Evolutionary conservation across 2,113 vertebrate genomes (phyloP).

Genomic region (Bungarus multicinctus): DNA sequence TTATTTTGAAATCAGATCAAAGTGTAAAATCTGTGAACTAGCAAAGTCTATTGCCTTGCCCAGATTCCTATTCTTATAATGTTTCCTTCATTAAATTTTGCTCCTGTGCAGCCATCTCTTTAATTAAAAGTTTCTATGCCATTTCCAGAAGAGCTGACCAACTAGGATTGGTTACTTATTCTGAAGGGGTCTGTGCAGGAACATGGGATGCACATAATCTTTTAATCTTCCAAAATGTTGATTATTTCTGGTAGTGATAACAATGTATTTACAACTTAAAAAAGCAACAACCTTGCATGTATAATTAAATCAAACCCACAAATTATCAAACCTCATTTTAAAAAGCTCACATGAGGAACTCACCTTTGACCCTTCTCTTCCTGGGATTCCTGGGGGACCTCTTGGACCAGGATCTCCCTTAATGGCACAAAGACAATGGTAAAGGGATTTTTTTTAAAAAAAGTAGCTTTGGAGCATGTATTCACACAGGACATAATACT

Average conservation of each 20-base stretch:
- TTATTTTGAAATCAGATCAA: neutral
- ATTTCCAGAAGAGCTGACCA: neutral
- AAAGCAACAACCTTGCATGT: neutral
- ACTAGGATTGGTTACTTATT: neutral
- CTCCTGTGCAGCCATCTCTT: neutral
- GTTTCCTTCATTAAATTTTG: neutral
- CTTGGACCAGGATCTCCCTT: slow-evolving; percentile 86
- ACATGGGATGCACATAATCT: neutral
- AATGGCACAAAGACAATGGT: neutral
- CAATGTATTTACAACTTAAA: neutral
- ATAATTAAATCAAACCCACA: neutral
- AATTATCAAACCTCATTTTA: neutral
- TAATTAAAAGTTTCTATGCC: neutral
- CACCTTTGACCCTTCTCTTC: slow-evolving; percentile 96
- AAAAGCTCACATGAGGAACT: slow-evolving; percentile 34
- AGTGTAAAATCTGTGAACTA: neutral
- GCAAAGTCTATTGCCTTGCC: neutral
- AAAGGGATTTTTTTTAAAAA: neutral
- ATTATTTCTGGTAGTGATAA: neutral
- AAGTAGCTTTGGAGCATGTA: neutral
- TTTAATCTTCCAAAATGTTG: neutral
- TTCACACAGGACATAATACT: neutral
- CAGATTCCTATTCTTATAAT: neutral
- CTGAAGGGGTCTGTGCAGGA: neutral
- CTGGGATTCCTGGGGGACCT: slow-evolving; percentile 89